A percentile compares a stretch with the other conserved stretches of the same genome.
Conservation (phyloP, 2,888 invertebrate genomes). For the Protophormia terraenovae region DNA sequence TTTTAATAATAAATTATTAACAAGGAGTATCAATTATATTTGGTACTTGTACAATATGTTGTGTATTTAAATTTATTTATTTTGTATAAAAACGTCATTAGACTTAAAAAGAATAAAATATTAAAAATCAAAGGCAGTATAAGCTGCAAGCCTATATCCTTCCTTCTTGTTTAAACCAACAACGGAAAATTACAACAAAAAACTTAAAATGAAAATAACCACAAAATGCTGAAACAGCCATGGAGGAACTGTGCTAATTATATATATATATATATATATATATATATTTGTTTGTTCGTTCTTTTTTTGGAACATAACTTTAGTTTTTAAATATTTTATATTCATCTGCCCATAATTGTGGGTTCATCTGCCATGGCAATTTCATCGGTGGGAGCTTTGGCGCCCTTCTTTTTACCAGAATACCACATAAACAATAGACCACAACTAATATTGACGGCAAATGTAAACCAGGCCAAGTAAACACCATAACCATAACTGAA, state of each 20-base stretch:
- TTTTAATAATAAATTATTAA: too few relatives aligned
- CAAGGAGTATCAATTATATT: too few relatives aligned
- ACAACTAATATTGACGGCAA: constrained; percentile 86
- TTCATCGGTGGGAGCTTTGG: constrained; percentile 91
- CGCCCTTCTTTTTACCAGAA: constrained; percentile 92
- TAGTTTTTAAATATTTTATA: background rate
- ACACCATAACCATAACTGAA: constrained; percentile 87
- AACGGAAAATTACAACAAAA: constrained; percentile 20
- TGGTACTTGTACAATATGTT: too few relatives aligned
- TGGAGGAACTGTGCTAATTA: constrained; percentile 54
- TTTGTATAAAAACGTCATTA: constrained; percentile 46
- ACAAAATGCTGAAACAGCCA: constrained; percentile 63
- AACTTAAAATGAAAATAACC: constrained; percentile 45
- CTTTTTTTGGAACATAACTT: background rate
- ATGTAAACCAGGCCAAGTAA: constrained; percentile 90
- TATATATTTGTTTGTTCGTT: too few relatives aligned
- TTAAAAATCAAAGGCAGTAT: constrained; percentile 44
- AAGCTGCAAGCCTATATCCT: background rate
- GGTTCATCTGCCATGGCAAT: constrained; percentile 93
- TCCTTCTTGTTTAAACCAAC: constrained; percentile 31
- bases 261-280: too few relatives aligned
- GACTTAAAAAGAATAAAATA: constrained; percentile 19
- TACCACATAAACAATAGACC: constrained; percentile 89
- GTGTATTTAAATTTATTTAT: background rate
- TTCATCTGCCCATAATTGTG: constrained; percentile 87